Percentiles rank a stretch among this genome's conserved stretches.
Conservation (phyloP, 2,797 vertebrate genomes). For the Odontamblyopus lacepedii region DNA sequence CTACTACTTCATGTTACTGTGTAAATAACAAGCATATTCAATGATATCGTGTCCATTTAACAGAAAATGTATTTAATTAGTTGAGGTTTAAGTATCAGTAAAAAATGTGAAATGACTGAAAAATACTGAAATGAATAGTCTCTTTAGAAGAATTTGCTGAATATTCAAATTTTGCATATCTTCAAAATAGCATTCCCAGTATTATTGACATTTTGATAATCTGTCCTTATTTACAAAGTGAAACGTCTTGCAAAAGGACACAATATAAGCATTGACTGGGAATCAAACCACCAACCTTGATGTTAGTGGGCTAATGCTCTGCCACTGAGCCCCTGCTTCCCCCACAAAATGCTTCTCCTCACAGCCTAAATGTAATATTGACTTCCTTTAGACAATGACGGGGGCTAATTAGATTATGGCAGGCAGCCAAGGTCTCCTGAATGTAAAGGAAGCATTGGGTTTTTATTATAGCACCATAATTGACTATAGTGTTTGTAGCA, state of each 20-base stretch:
- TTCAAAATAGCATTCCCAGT: too few species aligned
- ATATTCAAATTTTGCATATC: too few species aligned
- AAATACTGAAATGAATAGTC: too few species aligned
- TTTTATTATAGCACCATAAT: neutral
- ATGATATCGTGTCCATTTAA: neutral
- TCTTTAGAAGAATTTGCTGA: too few species aligned
- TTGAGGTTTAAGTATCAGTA: neutral
- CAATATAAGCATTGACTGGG: neutral
- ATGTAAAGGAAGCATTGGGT: conserved; percentile 3
- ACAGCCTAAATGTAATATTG: neutral
- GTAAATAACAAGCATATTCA: neutral
- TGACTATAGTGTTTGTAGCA: conserved; percentile 21
- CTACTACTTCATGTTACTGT: neutral
- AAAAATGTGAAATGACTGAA: too few species aligned
- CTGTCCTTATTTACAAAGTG: neutral
- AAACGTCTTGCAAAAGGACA: neutral
- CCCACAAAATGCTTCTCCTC: too few species aligned
- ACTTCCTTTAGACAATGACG: neutral
- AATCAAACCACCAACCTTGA: neutral
- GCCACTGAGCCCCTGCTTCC: neutral
- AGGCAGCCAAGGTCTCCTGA: neutral
- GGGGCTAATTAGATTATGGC: conserved; percentile 9
- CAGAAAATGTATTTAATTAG: neutral
- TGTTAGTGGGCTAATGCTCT: neutral
- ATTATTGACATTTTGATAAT: too few species aligned